A percentile compares a stretch with the other conserved stretches of the same genome.
Conservation (phyloP, 2,888 invertebrate genomes). For the Tryphoninae sp. region DNA sequence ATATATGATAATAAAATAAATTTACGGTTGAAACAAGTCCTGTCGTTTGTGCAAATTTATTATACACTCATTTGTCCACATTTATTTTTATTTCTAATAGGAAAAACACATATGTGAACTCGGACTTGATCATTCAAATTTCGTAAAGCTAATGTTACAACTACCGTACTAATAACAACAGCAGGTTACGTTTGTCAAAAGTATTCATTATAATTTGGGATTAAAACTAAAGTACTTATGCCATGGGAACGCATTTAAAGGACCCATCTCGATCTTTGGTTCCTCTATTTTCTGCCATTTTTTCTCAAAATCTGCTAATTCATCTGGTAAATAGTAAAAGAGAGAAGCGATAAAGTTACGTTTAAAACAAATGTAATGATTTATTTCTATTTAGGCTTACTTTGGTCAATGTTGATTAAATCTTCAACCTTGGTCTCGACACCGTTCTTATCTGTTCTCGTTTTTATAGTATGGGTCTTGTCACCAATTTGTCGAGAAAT, state of each 20-base stretch:
- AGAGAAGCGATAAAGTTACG: neutral
- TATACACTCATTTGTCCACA: neutral
- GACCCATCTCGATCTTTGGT: constrained; percentile 48
- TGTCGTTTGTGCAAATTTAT: constrained; percentile 26
- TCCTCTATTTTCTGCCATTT: constrained; percentile 65
- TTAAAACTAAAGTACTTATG: constrained; percentile 75
- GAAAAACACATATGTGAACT: neutral
- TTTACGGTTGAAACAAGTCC: constrained; percentile 66
- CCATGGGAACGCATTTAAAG: constrained; percentile 72
- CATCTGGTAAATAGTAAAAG: constrained; percentile 65
- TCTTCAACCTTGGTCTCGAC: constrained; percentile 75
- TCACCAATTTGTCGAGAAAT: constrained; percentile 80
- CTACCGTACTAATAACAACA: constrained; percentile 41
- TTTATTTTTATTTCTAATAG: constrained; percentile 14
- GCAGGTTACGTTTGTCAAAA: neutral
- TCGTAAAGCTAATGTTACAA: constrained; percentile 32
- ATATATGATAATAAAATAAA: constrained; percentile 72
- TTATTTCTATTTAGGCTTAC: constrained; percentile 66
- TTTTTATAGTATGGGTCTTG: constrained; percentile 75
- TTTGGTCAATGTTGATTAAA: constrained; percentile 75
- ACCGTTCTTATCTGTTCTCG: constrained; percentile 75
- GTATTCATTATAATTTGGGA: constrained; percentile 73
- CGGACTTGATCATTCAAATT: constrained; percentile 14
- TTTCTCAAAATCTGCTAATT: constrained; percentile 69
- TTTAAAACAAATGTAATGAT: neutral